phyloP scores from a whole-genome alignment of 2,113 vertebrate genomes.

The Panurus biarmicus region DNA sequence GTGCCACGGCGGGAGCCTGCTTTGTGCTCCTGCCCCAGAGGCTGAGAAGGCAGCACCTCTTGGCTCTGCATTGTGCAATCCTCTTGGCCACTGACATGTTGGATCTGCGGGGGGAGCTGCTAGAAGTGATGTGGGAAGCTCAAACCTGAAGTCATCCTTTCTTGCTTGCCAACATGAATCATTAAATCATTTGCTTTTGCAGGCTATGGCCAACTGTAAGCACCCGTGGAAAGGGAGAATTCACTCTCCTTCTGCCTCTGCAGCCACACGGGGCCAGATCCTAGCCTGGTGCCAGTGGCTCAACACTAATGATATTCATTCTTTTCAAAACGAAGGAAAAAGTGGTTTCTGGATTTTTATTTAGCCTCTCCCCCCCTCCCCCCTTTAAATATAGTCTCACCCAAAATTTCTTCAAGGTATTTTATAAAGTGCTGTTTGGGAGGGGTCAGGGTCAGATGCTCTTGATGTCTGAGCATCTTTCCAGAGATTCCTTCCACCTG shows the following conservation, averaged over 20 bases:
- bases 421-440: not conserved
- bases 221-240: not conserved
- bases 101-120: not conserved
- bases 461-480: not conserved
- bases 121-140: slow-evolving; percentile 30
- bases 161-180: slow-evolving; percentile 37
- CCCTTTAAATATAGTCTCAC: not conserved
- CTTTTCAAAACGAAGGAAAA: not conserved
- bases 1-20: not conserved
- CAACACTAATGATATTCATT: not conserved
- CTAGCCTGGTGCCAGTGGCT: not conserved
- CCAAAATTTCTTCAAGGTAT: not conserved
- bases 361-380: too few relatives aligned
- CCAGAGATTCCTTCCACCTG: not conserved
- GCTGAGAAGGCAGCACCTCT: not conserved
- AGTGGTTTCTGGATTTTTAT: not conserved
- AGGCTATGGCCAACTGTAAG: slow-evolving; percentile 1
- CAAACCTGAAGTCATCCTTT: slow-evolving; percentile 51
- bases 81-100: not conserved
- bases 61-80: not conserved
- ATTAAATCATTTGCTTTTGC: slow-evolving; percentile 27
- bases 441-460: not conserved
- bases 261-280: not conserved
- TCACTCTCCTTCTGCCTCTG: not conserved
- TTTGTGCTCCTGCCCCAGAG: not conserved